These are phyloP conservation scores for Clostera curtula DNA, from an alignment of 2,888 invertebrate genomes.

Conservation along the genomic window DNA sequence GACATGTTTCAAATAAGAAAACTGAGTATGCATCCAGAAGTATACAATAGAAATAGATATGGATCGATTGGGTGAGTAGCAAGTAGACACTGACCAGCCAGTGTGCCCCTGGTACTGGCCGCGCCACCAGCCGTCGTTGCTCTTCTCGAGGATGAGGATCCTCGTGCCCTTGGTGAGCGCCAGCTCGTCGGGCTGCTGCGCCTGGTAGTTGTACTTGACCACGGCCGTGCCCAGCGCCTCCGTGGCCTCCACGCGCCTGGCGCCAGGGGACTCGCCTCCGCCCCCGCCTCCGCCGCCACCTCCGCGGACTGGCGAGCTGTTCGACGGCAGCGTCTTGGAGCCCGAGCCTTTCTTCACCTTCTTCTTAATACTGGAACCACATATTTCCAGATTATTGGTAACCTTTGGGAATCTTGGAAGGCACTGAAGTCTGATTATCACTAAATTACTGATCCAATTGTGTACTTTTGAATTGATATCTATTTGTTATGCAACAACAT, in stretches of 20 bases:
- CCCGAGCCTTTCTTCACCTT: constrained; percentile 89
- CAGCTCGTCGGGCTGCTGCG: constrained; percentile 97
- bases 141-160: constrained; percentile 97
- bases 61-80: too few relatives aligned
- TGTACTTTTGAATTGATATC: too few relatives aligned
- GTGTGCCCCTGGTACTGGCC: constrained; percentile 82
- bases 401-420: constrained; percentile 1
- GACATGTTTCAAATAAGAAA: too few relatives aligned
- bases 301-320: constrained; percentile 88
- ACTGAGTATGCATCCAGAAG: too few relatives aligned
- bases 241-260: constrained; percentile 86
- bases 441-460: not conserved
- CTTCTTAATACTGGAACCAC: constrained; percentile 82
- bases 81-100: constrained; percentile 58
- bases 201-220: constrained; percentile 95
- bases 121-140: constrained; percentile 99
- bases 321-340: constrained; percentile 89
- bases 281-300: constrained; percentile 51
- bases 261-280: constrained; percentile 83
- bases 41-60: too few relatives aligned
- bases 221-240: constrained; percentile 92
- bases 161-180: constrained; percentile 95
- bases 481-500: too few relatives aligned
- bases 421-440: not conserved
- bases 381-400: not conserved